Evolutionary conservation across 1,140 invertebrate genomes (phyloP).

Genomic region (Oryzaephilus surinamensis): DNA sequence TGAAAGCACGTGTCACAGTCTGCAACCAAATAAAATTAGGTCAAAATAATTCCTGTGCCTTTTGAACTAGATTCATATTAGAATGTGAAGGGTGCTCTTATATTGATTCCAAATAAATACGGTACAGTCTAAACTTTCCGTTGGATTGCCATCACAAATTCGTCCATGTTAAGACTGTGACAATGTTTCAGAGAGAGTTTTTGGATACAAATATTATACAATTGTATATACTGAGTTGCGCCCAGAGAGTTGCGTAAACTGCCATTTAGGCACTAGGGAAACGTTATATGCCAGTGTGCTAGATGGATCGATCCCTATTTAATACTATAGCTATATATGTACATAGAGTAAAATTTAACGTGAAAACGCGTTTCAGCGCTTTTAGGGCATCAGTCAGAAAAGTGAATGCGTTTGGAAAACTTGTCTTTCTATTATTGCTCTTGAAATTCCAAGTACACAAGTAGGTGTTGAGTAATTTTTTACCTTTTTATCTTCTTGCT

Average conservation of each 20-base stretch:
- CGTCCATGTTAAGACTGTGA: slow-evolving; percentile 7
- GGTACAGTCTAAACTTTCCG: slow-evolving; percentile 9
- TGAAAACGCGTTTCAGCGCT: too few species aligned
- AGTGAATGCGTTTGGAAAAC: slow-evolving; percentile 6
- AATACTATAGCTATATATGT: too few species aligned
- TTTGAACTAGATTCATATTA: slow-evolving; percentile 13
- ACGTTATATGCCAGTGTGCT: too few species aligned
- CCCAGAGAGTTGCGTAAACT: too few species aligned
- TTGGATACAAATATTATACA: too few species aligned
- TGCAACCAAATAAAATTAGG: slow-evolving; percentile 11
- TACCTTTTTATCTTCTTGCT: too few species aligned
- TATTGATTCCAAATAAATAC: slow-evolving; percentile 11
- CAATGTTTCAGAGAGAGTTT: slow-evolving; percentile 1
- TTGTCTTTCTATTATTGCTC: too few species aligned
- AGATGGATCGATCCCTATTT: slow-evolving; percentile 10
- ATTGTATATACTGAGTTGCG: slow-evolving; percentile 3
- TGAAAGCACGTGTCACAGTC: slow-evolving; percentile 11
- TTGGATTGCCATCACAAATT: background rate
- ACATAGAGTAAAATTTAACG: too few species aligned
- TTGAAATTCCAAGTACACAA: too few species aligned
- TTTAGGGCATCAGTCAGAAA: slow-evolving; percentile 9
- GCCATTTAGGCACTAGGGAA: slow-evolving; percentile 6
- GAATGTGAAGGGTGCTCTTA: slow-evolving; percentile 12
- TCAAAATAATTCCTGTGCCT: slow-evolving; percentile 8
- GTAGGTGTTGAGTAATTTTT: too few species aligned